Evolutionary conservation across 2,113 vertebrate species (phyloP).

Genomic region (Nesoenas mayeri): DNA sequence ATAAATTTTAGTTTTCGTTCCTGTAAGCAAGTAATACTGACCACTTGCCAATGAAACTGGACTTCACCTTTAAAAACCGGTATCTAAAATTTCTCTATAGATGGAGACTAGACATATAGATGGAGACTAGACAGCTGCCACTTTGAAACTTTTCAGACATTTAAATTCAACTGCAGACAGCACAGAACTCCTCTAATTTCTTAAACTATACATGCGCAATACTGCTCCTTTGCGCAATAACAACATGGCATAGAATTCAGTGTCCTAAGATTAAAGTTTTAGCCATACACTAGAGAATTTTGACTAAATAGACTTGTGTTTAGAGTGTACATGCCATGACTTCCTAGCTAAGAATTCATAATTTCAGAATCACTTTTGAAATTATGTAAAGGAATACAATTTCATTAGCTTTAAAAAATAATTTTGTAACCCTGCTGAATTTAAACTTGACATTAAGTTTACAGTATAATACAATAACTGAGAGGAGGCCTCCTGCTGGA

Average conservation of each 20-base stretch:
- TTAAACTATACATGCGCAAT: not conserved
- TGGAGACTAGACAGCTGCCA: rapidly evolving
- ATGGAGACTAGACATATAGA: not conserved
- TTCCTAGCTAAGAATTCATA: not conserved
- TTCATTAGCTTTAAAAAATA: not conserved
- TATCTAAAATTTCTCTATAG: not conserved
- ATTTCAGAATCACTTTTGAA: not conserved
- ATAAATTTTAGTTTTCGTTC: not conserved
- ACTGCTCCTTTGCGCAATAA: not conserved
- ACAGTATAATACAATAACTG: not conserved
- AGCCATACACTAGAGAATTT: not conserved
- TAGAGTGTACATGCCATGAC: not conserved
- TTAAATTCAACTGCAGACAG: not conserved
- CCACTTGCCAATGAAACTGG: not conserved
- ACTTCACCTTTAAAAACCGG: not conserved
- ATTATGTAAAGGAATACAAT: not conserved
- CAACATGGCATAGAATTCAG: not conserved
- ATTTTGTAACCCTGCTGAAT: not conserved
- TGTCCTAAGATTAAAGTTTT: not conserved
- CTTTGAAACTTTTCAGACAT: not conserved
- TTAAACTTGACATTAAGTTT: not conserved
- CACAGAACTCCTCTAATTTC: not conserved
- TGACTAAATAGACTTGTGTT: not conserved
- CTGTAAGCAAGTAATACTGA: not conserved
- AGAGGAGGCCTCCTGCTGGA: not conserved